Conservation (phyloP, 2,113 vertebrate genomes). For the Vicugna pacos region DNA sequence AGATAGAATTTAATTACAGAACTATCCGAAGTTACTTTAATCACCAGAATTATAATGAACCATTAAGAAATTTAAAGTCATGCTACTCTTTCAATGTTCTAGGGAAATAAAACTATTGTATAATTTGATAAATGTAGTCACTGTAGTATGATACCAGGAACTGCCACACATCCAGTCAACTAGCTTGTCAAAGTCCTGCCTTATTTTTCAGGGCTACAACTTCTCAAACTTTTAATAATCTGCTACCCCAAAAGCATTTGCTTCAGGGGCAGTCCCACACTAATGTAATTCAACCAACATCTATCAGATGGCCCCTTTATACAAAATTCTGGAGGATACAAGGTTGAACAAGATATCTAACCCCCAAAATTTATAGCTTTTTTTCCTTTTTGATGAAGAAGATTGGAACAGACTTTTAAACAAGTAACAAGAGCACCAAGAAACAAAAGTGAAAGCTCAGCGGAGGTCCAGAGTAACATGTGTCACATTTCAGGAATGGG, state of each 20-base stretch:
- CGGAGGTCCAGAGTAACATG: not conserved
- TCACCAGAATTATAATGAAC: slow-evolving; percentile 22
- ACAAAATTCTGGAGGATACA: not conserved
- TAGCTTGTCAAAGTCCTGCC: not conserved
- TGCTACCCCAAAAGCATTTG: not conserved
- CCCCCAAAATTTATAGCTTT: not conserved
- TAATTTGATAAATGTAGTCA: slow-evolving; percentile 12
- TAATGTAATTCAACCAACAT: not conserved
- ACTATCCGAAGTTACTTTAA: slow-evolving; percentile 12
- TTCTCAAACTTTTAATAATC: not conserved
- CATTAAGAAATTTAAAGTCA: slow-evolving; percentile 36
- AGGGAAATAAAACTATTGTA: slow-evolving; percentile 48
- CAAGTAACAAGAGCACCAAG: slow-evolving; percentile 4
- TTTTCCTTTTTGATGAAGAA: not conserved
- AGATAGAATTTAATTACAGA: slow-evolving; percentile 5
- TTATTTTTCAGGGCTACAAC: not conserved
- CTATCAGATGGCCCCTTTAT: not conserved
- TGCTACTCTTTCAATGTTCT: slow-evolving; percentile 12
- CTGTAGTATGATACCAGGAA: not conserved
- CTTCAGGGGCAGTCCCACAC: not conserved
- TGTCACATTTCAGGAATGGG: not conserved
- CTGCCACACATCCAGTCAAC: not conserved
- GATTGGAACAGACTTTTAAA: not conserved
- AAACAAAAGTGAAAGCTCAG: not conserved
- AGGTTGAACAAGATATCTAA: not conserved